A percentile compares a stretch with the other conserved stretches of the same genome.
Evolutionary conservation across 2,888 invertebrate species (phyloP).

Genomic region (Ctena decussata): DNA sequence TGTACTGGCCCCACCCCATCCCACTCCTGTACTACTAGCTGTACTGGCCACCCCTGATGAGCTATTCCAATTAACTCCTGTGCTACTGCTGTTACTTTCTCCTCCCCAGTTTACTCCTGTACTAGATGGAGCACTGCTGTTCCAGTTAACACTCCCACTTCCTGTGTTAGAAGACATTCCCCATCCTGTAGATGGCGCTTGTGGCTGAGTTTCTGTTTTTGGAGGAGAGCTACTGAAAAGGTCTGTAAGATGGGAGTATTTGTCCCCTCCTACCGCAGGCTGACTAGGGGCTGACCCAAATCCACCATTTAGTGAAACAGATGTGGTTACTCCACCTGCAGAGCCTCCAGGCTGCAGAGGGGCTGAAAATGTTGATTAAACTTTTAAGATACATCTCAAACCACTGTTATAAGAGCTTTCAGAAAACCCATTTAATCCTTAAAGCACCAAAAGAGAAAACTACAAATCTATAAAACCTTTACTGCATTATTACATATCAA

Average conservation of each 20-base stretch:
- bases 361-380: conserved; percentile 49
- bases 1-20: conserved; percentile 54
- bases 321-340: conserved; percentile 30
- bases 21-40: conserved; percentile 30
- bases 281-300: conserved; percentile 33
- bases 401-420: too few relatives aligned
- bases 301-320: conserved; percentile 51
- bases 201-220: neutral
- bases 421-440: too few relatives aligned
- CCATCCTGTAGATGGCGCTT: conserved; percentile 18
- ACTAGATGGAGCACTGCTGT: conserved; percentile 32
- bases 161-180: conserved; percentile 33
- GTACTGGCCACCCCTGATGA: conserved; percentile 31
- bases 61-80: conserved; percentile 59
- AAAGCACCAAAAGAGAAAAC: too few relatives aligned
- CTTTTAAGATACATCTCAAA: neutral
- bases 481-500: too few relatives aligned
- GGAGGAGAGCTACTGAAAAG: conserved; percentile 90
- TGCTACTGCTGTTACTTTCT: conserved; percentile 54
- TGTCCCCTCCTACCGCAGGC: conserved; percentile 89
- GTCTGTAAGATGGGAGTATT: conserved; percentile 98
- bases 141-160: conserved; percentile 49
- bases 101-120: conserved; percentile 75
- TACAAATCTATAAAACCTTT: too few relatives aligned
- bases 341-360: conserved; percentile 73